Percentiles rank a stretch among this genome's conserved stretches.
Conservation (phyloP, 2,888 invertebrate species). For the Cactoblastis cactorum region DNA sequence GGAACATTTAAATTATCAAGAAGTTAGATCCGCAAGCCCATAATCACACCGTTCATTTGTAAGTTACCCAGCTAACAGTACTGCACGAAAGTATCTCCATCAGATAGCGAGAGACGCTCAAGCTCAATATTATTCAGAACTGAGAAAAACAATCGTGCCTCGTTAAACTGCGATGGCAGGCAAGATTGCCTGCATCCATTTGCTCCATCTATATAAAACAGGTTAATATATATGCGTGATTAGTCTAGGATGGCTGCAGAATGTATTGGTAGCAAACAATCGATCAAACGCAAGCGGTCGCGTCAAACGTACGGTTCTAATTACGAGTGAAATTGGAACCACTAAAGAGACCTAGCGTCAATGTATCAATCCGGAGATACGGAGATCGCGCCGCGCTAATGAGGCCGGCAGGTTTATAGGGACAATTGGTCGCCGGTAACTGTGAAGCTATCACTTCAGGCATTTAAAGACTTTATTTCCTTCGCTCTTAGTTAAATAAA, state of each 20-base stretch:
- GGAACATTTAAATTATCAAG: conserved; percentile 76
- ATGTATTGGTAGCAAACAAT: conserved; percentile 23
- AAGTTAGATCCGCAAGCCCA: conserved; percentile 70
- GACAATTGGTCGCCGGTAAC: conserved; percentile 62
- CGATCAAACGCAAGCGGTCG: conserved; percentile 41
- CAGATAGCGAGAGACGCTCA: conserved; percentile 65
- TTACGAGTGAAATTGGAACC: conserved; percentile 48
- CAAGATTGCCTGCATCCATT: conserved; percentile 61
- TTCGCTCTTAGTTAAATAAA: conserved; percentile 40
- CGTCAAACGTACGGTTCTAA: conserved; percentile 43
- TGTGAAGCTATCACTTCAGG: conserved; percentile 57
- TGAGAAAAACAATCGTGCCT: conserved; percentile 77
- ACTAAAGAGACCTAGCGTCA: conserved; percentile 59
- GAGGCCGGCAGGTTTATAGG: conserved; percentile 61
- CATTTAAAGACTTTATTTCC: conserved; percentile 60
- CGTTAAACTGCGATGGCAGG: conserved; percentile 72
- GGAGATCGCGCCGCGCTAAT: conserved; percentile 66
- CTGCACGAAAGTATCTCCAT: conserved; percentile 72
- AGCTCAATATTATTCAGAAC: conserved; percentile 77
- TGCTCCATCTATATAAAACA: conserved; percentile 18
- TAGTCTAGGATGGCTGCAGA: conserved; percentile 13
- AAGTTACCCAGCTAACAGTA: conserved; percentile 70
- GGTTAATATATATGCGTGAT: conserved; percentile 10
- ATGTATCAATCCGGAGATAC: conserved; percentile 68
- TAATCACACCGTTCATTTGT: conserved; percentile 77